phyloP scores from a whole-genome alignment of 2,113 vertebrate genomes.

The Calyptommatus sinebrachiatus region DNA sequence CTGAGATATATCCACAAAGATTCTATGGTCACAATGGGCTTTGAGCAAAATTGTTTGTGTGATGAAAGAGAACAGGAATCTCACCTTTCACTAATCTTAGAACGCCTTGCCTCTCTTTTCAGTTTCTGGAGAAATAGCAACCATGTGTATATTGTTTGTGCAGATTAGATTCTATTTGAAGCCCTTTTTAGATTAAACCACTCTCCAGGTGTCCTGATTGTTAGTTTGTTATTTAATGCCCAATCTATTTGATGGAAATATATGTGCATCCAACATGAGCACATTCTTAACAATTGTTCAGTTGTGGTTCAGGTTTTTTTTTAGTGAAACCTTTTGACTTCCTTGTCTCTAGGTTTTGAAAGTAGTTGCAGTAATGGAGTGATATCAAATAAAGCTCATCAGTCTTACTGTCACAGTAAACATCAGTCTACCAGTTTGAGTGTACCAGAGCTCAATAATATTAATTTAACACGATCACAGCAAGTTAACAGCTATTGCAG shows the following conservation, averaged over 20 bases:
- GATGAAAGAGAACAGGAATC: not conserved
- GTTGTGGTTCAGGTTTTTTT: too few relatives aligned
- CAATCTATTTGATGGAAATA: not conserved
- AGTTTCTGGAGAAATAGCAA: too few relatives aligned
- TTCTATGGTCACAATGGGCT: not conserved
- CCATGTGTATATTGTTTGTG: too few relatives aligned
- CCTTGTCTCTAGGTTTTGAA: slow-evolving; percentile 80
- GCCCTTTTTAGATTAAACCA: not conserved
- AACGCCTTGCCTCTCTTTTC: too few relatives aligned
- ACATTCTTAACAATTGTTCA: not conserved
- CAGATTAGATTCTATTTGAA: not conserved
- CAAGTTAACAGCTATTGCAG: slow-evolving; percentile 83
- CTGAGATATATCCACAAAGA: too few relatives aligned
- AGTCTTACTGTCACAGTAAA: slow-evolving; percentile 90
- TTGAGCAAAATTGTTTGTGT: not conserved
- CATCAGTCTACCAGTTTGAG: slow-evolving; percentile 79
- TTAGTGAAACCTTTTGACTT: not conserved
- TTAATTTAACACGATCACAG: slow-evolving; percentile 89
- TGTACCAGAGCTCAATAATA: slow-evolving; percentile 86
- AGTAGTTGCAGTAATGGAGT: slow-evolving; percentile 96
- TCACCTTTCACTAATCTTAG: too few relatives aligned
- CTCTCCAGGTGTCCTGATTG: not conserved
- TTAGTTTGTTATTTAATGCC: too few relatives aligned
- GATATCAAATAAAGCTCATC: slow-evolving; percentile 88
- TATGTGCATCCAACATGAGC: not conserved